A percentile compares a stretch with the other conserved stretches of the same genome.
phyloP scores from a whole-genome alignment of 2,113 vertebrate species.

The Panthera leo region DNA sequence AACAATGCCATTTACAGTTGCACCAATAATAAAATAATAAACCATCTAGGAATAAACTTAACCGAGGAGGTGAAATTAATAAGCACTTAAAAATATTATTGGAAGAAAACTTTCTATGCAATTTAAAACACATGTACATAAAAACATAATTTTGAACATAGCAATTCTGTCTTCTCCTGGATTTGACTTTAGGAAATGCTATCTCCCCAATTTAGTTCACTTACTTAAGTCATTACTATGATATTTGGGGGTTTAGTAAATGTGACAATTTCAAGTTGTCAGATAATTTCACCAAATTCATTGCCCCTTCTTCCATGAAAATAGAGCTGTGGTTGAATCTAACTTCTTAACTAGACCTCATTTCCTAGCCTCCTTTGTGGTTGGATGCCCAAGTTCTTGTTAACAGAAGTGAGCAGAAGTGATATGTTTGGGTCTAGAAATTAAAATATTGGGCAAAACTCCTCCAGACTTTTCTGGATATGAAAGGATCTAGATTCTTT shows the following conservation, averaged over 20 bases:
- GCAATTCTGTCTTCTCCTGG: background rate
- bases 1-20: background rate
- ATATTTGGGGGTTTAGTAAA: background rate
- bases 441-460: background rate
- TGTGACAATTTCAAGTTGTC: background rate
- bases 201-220: background rate
- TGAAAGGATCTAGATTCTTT: background rate
- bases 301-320: background rate
- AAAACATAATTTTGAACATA: background rate
- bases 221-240: background rate
- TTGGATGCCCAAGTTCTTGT: background rate
- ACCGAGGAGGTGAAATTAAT: background rate
- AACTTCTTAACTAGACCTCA: background rate
- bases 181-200: slow-evolving; percentile 14
- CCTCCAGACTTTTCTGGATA: background rate
- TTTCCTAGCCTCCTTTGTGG: background rate
- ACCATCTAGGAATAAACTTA: background rate
- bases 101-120: background rate
- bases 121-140: background rate
- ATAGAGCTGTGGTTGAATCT: background rate
- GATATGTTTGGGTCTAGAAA: background rate
- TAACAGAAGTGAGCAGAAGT: background rate
- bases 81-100: background rate
- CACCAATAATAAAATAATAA: background rate
- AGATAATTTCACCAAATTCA: background rate